These are phyloP conservation scores for Pampus argenteus DNA, from an alignment of 2,797 vertebrate species.

Conservation along the genomic window DNA sequence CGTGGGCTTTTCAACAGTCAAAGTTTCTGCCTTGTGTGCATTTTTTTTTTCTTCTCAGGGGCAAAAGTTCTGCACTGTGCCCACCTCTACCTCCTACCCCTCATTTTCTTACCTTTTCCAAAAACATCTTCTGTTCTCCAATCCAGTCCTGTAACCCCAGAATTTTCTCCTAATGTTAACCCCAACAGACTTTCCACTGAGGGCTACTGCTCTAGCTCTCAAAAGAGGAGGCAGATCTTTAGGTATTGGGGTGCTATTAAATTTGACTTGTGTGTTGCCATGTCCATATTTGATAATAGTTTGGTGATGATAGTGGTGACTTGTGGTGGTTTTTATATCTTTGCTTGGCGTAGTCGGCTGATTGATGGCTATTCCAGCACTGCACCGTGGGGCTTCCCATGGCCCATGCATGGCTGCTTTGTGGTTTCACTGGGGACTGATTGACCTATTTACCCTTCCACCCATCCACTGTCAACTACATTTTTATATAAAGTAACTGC, in stretches of 20 bases:
- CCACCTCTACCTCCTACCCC: conserved; percentile 41
- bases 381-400: conserved; percentile 80
- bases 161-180: conserved; percentile 86
- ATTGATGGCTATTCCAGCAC: conserved; percentile 79
- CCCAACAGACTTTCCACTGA: conserved; percentile 95
- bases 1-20: conserved; percentile 48
- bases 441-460: conserved; percentile 70
- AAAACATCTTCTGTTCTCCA: conserved; percentile 60
- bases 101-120: conserved; percentile 44
- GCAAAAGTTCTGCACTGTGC: conserved; percentile 59
- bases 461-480: conserved; percentile 69
- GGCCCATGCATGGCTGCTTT: conserved; percentile 91
- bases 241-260: conserved; percentile 88
- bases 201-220: conserved; percentile 95
- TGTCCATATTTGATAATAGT: conserved; percentile 83
- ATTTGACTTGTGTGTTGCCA: conserved; percentile 83
- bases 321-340: conserved; percentile 78
- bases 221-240: conserved; percentile 96
- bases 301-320: conserved; percentile 83
- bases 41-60: conserved; percentile 45
- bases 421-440: conserved; percentile 78
- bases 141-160: conserved; percentile 81
- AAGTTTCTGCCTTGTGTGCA: conserved; percentile 63
- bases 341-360: conserved; percentile 84
- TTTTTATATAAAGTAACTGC: conserved; percentile 66